phyloP scores from a whole-genome alignment of 1,140 invertebrate genomes.

The Proales similis region DNA sequence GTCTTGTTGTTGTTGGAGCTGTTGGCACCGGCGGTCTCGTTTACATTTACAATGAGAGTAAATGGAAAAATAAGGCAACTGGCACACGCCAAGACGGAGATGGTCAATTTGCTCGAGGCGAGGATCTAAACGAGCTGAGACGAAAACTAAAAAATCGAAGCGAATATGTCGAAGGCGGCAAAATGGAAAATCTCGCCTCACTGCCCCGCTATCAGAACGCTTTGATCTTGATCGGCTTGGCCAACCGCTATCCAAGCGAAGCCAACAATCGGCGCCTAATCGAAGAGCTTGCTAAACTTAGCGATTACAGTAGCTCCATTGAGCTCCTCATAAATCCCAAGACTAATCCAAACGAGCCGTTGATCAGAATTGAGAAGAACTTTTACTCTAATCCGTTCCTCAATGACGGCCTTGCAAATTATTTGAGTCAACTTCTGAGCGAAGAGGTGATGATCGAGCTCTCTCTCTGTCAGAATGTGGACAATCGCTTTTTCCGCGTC shows the following conservation, averaged over 20 bases:
- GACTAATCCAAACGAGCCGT: neutral
- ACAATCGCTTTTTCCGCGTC: constrained; percentile 14
- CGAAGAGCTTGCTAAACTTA: constrained; percentile 11
- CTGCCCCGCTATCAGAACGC: constrained; percentile 22
- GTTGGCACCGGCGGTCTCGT: too few species aligned
- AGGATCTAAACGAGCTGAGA: constrained; percentile 1
- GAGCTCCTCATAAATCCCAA: too few species aligned
- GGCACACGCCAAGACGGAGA: too few species aligned
- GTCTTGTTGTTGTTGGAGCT: too few species aligned
- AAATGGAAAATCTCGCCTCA: constrained; percentile 21
- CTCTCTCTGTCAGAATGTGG: neutral
- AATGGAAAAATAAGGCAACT: too few species aligned
- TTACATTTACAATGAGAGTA: too few species aligned
- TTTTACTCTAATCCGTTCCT: constrained; percentile 4
- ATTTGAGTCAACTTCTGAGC: constrained; percentile 15
- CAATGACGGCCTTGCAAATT: constrained; percentile 15
- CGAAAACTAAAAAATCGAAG: neutral
- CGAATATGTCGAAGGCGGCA: neutral
- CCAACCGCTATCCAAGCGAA: neutral
- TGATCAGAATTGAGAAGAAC: constrained; percentile 7
- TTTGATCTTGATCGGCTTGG: constrained; percentile 1
- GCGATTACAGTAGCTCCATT: neutral
- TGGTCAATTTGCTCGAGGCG: too few species aligned
- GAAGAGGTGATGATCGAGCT: constrained; percentile 11
- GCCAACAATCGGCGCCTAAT: neutral